Percentiles rank a stretch among this genome's conserved stretches.
These are phyloP conservation scores for Amaurobius ferox DNA, from an alignment of 2,888 invertebrate species.

Conservation along the genomic window DNA sequence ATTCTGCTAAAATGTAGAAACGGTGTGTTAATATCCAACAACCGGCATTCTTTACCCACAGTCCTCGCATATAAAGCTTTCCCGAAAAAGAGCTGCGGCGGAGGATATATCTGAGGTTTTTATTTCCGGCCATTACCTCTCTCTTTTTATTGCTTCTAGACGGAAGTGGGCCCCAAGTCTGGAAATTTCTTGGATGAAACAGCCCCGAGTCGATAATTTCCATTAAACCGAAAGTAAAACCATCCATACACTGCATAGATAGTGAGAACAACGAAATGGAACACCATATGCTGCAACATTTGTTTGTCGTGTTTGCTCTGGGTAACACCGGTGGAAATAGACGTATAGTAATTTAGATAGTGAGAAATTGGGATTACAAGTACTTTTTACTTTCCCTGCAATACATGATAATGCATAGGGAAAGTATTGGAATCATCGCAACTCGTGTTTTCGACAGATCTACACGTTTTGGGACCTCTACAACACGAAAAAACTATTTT, in stretches of 20 bases:
- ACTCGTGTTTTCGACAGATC: no score
- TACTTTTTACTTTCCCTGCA: no score
- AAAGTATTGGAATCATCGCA: no score
- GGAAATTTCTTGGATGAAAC: not conserved
- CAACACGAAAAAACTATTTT: no score
- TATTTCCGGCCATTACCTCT: not conserved
- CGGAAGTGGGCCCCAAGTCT: not conserved
- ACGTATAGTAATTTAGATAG: not conserved
- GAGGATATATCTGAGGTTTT: not conserved
- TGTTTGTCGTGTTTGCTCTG: not conserved
- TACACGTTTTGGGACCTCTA: no score
- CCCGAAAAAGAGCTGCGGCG: not conserved
- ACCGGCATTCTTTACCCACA: not conserved
- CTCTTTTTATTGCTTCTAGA: not conserved
- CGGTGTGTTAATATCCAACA: not conserved
- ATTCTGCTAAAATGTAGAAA: not conserved
- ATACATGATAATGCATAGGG: no score
- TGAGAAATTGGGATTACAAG: no score
- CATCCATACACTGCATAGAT: not conserved
- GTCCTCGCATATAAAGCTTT: not conserved
- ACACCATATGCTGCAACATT: not conserved
- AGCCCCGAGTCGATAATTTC: not conserved
- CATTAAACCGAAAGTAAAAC: not conserved
- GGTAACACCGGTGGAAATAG: not conserved
- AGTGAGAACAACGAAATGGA: not conserved